Evolutionary conservation across 1,140 invertebrate species (phyloP).

Genomic region (Dendroctonus ponderosae): DNA sequence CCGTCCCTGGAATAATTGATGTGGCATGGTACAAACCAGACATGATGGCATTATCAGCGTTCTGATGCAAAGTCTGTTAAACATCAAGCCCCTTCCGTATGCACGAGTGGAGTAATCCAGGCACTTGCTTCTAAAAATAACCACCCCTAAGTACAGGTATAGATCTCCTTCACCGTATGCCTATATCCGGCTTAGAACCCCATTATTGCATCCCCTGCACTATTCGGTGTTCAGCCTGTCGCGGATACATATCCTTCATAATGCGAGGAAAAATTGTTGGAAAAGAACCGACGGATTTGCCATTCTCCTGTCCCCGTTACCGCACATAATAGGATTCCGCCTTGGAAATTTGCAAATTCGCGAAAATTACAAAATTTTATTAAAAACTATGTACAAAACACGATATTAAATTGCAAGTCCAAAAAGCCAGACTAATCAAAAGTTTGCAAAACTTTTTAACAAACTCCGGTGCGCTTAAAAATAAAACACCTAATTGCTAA

Average conservation of each 20-base stretch:
- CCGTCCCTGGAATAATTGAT: no score
- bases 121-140: conserved; percentile 21
- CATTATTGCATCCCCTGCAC: conserved; percentile 9
- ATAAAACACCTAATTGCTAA: no score
- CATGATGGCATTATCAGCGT: background rate
- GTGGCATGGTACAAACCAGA: no score
- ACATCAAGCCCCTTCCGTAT: conserved; percentile 2
- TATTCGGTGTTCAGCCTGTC: conserved; percentile 7
- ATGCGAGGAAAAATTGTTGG: conserved; percentile 3
- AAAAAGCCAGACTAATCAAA: no score
- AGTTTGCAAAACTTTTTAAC: no score
- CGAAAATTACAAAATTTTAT: no score
- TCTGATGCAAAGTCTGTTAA: background rate
- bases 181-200: conserved; percentile 18
- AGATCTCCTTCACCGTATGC: conserved; percentile 3
- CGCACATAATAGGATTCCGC: no score
- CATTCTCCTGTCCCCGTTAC: no score
- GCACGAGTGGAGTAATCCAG: conserved; percentile 7
- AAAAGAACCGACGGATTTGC: background rate
- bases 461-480: no score
- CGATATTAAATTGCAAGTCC: no score
- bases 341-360: no score
- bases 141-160: conserved; percentile 10
- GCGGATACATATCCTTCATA: conserved; percentile 1
- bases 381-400: no score